A percentile compares a stretch with the other conserved stretches of the same genome.
These are phyloP conservation scores for Lanius collurio DNA, from an alignment of 2,113 vertebrate genomes.

Conservation along the genomic window DNA sequence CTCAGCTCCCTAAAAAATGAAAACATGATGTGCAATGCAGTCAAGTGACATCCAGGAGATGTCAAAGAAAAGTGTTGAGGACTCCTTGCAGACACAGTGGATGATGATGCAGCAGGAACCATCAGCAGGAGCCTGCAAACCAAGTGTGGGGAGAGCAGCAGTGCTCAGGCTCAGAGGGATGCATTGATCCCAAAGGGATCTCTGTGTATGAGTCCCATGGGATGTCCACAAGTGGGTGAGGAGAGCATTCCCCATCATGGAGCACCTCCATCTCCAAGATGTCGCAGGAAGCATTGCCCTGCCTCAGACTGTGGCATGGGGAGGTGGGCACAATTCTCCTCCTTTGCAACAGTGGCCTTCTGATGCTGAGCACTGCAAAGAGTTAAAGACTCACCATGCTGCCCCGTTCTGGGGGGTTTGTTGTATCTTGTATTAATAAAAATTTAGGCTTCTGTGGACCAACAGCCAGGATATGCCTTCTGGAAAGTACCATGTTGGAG, in stretches of 20 bases:
- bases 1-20: neutral
- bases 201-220: neutral
- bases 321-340: fast-evolving
- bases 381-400: neutral
- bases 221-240: neutral
- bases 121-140: neutral
- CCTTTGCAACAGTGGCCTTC: neutral
- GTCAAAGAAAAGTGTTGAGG: neutral
- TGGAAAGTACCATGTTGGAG: slow-evolving; percentile 41
- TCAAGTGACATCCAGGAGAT: neutral
- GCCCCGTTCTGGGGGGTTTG: neutral
- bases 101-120: neutral
- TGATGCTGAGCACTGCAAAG: neutral
- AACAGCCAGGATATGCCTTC: neutral
- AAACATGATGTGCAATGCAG: fast-evolving
- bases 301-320: fast-evolving
- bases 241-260: neutral
- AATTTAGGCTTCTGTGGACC: neutral
- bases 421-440: neutral
- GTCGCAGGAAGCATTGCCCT: neutral
- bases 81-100: fast-evolving
- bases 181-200: neutral
- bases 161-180: neutral
- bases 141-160: neutral
- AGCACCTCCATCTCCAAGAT: neutral